Percentiles rank a stretch among this genome's conserved stretches.
Conservation (phyloP, 2,113 vertebrate genomes). For the Corythoichthys haematopterus region DNA sequence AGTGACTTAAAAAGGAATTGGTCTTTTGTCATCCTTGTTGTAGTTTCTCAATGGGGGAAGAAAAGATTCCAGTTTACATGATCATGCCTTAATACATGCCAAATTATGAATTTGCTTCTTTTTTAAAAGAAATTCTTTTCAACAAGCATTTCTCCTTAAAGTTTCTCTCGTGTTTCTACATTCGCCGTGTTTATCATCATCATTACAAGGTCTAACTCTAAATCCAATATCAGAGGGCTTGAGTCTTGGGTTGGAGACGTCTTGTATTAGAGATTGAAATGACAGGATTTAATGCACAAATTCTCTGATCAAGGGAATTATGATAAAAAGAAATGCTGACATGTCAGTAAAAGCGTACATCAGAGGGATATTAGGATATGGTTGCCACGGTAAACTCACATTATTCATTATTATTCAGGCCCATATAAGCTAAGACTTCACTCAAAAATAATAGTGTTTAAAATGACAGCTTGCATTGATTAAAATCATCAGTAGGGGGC, state of each 20-base stretch:
- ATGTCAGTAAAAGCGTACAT: slow-evolving; percentile 16
- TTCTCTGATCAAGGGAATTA: slow-evolving; percentile 50
- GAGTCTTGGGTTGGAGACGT: slow-evolving; percentile 15
- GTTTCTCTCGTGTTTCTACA: slow-evolving; percentile 13
- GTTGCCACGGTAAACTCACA: neutral
- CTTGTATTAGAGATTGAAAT: slow-evolving; percentile 32
- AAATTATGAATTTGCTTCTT: slow-evolving; percentile 57
- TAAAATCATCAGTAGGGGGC: slow-evolving; percentile 10
- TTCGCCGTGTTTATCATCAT: slow-evolving; percentile 27
- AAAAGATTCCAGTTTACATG: slow-evolving; percentile 19
- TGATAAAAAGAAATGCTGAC: slow-evolving; percentile 21
- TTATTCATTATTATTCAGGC: slow-evolving; percentile 44
- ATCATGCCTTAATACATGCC: slow-evolving; percentile 34
- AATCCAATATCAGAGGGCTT: slow-evolving; percentile 35
- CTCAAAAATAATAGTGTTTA: slow-evolving; percentile 8
- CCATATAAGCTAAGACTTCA: slow-evolving; percentile 19
- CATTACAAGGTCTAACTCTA: slow-evolving; percentile 30
- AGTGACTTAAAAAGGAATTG: neutral
- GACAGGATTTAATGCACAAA: slow-evolving; percentile 32
- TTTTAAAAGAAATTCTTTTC: slow-evolving; percentile 37
- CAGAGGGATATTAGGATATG: slow-evolving; percentile 2
- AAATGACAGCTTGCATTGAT: slow-evolving; percentile 8
- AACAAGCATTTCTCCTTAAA: slow-evolving; percentile 9
- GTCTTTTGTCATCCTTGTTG: neutral
- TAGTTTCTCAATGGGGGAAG: slow-evolving; percentile 1